Base-by-base conservation (phyloP, 2,888 invertebrate species). In the Drosophila subquinaria region DNA sequence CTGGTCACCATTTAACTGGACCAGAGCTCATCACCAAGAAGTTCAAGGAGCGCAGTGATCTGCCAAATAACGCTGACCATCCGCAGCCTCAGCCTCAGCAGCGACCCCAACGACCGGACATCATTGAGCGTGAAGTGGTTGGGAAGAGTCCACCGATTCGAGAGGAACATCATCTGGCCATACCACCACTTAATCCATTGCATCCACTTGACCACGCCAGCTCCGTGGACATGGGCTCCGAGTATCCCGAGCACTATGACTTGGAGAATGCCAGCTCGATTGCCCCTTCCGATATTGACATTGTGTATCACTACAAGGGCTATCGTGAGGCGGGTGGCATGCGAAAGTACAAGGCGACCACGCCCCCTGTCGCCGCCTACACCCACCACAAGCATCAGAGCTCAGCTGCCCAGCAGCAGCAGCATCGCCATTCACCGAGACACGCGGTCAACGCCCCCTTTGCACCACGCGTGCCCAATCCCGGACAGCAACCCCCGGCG, bases 261-360 rank as follows among this genome's bases (percentile, higher is more conserved):
- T 94, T 99, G 72, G 99, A 99, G 93, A 98, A 98, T 93, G 98
- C 98, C 1, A 98, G 98, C 92, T 98, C 98, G 0, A 98, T 99
- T 81, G 99, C 99, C 0, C 98, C 99, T 0, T 98, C 98, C 2
- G 99, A 99, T 91, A 98, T 98, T 78, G 98, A 99, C 91, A 97
- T 99, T 74, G 97, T 98, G 11, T 98, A 98, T 89, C 98, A 99
- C 92, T 99, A 99, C 91, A 98, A 98, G 94, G 97, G 97, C 11
- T 98, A 97, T 92, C 94, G 98, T 30, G 97, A 98, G 93, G 96
- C 95, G 51, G 95, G 95, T 2, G 97, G 97, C 1, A 95, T 96
- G 71, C 94, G 97, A 48, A 97, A 97, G 92, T 97, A 97, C 91
- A 97, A 97, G 93, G 96, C 97, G 3, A 97, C 97, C 3, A 96